These are phyloP conservation scores for Phenganax marumi DNA, from an alignment of 92 coral and sea anemone species.

Conservation along the genomic window DNA sequence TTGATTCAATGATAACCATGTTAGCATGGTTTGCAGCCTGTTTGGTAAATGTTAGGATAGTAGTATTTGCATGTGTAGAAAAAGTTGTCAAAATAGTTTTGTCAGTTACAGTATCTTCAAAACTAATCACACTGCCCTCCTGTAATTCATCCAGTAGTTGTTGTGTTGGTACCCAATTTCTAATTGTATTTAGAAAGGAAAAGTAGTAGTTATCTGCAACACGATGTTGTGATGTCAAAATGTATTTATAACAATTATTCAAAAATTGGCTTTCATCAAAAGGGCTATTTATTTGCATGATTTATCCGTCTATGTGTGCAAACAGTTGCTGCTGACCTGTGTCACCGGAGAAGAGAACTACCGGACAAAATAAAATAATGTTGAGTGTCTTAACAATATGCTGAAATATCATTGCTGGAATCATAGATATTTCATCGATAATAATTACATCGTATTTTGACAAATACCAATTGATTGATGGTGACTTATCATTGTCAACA, in stretches of 20 bases:
- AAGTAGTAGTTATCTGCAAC: neutral
- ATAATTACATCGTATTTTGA: conserved; percentile 13
- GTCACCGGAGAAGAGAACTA: conserved; percentile 2
- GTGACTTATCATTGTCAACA: neutral
- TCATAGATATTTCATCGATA: conserved; percentile 32
- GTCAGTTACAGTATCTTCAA: too few relatives aligned
- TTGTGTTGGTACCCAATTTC: conserved; percentile 35
- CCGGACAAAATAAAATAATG: neutral
- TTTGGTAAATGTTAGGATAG: conserved; percentile 17
- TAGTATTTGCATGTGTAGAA: neutral
- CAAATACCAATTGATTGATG: conserved; percentile 17
- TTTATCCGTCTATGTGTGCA: too few relatives aligned
- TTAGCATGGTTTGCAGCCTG: conserved; percentile 11
- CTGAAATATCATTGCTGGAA: neutral
- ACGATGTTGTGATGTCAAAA: conserved; percentile 2
- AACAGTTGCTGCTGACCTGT: too few relatives aligned
- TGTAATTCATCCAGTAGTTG: conserved; percentile 2
- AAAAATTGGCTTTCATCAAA: neutral
- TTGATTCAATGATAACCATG: neutral
- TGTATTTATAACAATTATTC: neutral
- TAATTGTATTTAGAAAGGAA: too few relatives aligned
- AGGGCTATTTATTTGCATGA: neutral
- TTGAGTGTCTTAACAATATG: conserved; percentile 6
- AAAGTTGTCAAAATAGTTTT: too few relatives aligned
- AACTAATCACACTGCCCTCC: neutral